Evolutionary conservation across 2,797 vertebrate species (phyloP), one percentile per base, ranked within the genome.

Genomic region (Merluccius polli): DNA sequence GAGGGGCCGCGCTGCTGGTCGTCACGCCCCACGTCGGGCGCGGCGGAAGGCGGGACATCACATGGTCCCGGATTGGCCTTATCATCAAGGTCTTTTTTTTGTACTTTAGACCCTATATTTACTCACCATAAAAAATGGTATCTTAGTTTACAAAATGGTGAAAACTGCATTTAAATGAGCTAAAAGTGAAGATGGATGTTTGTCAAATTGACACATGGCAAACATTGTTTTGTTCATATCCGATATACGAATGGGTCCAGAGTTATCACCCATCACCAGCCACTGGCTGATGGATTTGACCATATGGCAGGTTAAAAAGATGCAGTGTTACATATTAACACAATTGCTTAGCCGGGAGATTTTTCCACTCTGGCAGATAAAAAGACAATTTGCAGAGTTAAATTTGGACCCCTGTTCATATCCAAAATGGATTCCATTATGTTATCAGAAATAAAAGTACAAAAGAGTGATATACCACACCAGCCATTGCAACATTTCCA

Each of bases 1-100:
- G 32, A 74, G 18, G 41, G 63, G 68, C 78, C n/a, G 5, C 33
- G 36, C 10, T 15, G 36, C 71, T 69, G 73, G 70, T 78, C 77
- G 76, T 38, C 15, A 68, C 78, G 29, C 68, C 75, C 68, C 70
- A 9, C 9, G 13, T 70, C 9, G 36, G 21, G 16, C 33, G 36
- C 27, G 16, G 10, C n/a, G 12, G 63, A 70, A 30, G 70, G 27
- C 63, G 32, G 31, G 33, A 30, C 41, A 76, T 70, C 24, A 38
- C 70, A 18, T 44, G 32, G 32, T 59, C 48, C 9, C n/a, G n/a
- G 48, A 59, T 7, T 59, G 7, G 10, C 52, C 7, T n/a, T 16
- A 52, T 59, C 8, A 18, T 11, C 38, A 41, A 41, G 21, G 16
- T n/a, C 2, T 59, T 7, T 24, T 59, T 59, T 59, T 24, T 24